These are phyloP conservation scores for Lithodes maja DNA, from an alignment of 2,888 invertebrate genomes.

Conservation along the genomic window DNA sequence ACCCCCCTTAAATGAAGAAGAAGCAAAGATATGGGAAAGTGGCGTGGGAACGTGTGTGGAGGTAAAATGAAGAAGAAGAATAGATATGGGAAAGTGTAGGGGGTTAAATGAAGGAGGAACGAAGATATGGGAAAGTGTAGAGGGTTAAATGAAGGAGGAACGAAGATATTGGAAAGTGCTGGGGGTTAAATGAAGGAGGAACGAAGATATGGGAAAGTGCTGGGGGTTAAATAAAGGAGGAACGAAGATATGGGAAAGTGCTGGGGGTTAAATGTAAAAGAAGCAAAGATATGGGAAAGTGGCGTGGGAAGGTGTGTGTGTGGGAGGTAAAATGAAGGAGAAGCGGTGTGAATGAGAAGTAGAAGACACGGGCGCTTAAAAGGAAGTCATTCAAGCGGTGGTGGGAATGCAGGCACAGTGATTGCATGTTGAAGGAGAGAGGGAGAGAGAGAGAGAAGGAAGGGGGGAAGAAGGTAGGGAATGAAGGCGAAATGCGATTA, in stretches of 20 bases:
- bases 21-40: too few relatives aligned
- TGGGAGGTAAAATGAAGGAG: background rate
- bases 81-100: background rate
- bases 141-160: background rate
- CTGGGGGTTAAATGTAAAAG: background rate
- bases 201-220: background rate
- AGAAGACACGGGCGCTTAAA: background rate
- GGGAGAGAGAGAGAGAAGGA: background rate
- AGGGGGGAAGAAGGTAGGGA: background rate
- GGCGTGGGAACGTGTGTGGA: background rate
- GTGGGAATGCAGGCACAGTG: background rate
- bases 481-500: too few relatives aligned
- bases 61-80: background rate
- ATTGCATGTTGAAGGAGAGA: background rate
- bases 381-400: background rate
- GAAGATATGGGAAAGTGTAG: background rate
- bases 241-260: background rate
- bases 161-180: background rate
- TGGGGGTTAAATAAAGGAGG: background rate
- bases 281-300: background rate
- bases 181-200: background rate
- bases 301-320: background rate
- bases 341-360: background rate
- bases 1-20: too few relatives aligned
- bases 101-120: background rate